Percentiles rank a stretch among this genome's conserved stretches.
Evolutionary conservation across 2,797 vertebrate genomes (phyloP).

Genomic region (Salarias fasciatus): DNA sequence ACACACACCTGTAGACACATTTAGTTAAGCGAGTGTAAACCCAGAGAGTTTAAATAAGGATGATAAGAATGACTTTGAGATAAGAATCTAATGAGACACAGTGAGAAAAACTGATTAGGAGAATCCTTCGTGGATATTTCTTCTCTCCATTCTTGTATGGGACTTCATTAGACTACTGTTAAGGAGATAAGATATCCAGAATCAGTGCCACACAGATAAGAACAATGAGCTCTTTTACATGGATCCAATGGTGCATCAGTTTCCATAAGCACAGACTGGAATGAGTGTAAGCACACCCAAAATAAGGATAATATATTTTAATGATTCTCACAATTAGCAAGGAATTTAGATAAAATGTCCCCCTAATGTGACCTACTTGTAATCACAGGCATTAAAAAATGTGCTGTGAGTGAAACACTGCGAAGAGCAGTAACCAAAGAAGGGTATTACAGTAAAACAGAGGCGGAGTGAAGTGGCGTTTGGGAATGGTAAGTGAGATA

Average conservation of each 20-base stretch:
- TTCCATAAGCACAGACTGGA: constrained; percentile 9
- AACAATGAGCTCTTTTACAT: constrained; percentile 34
- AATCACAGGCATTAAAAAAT: constrained; percentile 27
- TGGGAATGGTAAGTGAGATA: constrained; percentile 58
- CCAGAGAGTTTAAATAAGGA: not conserved
- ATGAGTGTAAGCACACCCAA: constrained; percentile 2
- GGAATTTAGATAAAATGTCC: constrained; percentile 25
- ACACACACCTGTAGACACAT: not conserved
- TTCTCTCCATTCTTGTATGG: constrained; percentile 37
- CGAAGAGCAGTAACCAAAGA: constrained; percentile 27
- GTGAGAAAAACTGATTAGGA: constrained; percentile 43
- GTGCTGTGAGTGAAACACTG: constrained; percentile 12
- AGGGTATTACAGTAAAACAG: constrained; percentile 53
- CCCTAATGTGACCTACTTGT: constrained; percentile 36
- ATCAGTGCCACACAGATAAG: constrained; percentile 37
- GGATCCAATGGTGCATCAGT: constrained; percentile 17
- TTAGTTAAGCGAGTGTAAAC: not conserved
- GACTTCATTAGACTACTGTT: constrained; percentile 56
- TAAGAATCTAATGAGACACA: constrained; percentile 45
- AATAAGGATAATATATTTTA: constrained; percentile 28
- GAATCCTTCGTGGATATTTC: constrained; percentile 36
- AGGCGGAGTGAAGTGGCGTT: constrained; percentile 46
- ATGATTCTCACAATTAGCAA: constrained; percentile 28
- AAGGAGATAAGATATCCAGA: constrained; percentile 43
- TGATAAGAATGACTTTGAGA: constrained; percentile 32